Base-by-base conservation (phyloP, 2,888 invertebrate genomes). In the Cancer borealis region DNA sequence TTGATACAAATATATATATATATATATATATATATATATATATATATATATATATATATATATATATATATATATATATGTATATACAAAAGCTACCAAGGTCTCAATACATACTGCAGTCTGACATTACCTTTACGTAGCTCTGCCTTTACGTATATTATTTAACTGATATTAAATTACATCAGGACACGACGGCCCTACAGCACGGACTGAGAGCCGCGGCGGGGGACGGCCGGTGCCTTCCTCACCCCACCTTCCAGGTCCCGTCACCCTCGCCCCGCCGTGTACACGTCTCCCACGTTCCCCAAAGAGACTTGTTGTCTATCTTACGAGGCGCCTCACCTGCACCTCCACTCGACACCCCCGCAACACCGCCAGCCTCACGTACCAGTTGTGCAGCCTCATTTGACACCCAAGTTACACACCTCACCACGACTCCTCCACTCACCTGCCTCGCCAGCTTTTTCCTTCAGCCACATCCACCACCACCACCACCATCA, bases 81-180 rank as follows among this genome's bases (percentile, higher is more conserved):
- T 12, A 47, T 47, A 88, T 12, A 88, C 45, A 88, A 6, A n/a
- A 21, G 1, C 88, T 88, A 46, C 8, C 49, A 90, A 90, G 45
- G 30, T 90, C 90, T 90, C 49, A 12, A n/a, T 54, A n/a, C 45
- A 90, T 90, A 49, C 26, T 54, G 54, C 8, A n/a, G 26, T 26
- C 47, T 90, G 49, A 90, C 90, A 90, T 90, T 90, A 49, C 49
- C 54, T 49, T 46, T 26, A 54, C 90, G 49, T 54, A 26, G 49
- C 90, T 14, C n/a, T 90, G 90, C 17, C 90, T 54, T 49, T 54
- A 12, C 26, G 49, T 54, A 54, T 49, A 90, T 90, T 90, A 90
- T 90, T 90, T 90, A 90, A 90, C 90, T 90, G 90, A 90, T 90
- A 90, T 90, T 90, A 90, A 49, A 90, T 90, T 90, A 90, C 26